Conservation (phyloP, 2,113 vertebrate genomes). For the Heterocephalus glaber region DNA sequence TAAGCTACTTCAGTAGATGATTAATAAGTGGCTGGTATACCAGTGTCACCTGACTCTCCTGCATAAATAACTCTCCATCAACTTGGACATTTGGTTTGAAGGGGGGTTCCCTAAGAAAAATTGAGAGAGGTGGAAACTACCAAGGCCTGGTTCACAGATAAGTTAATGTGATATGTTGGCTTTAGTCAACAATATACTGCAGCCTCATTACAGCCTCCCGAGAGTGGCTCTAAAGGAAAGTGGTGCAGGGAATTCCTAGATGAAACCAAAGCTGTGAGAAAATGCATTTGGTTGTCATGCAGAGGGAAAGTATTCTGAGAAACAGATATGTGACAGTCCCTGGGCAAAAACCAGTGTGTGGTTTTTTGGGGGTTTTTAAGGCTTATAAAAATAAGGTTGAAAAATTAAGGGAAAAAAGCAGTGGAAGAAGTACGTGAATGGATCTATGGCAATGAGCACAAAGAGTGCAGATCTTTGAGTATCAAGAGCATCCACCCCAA, state of each 20-base stretch:
- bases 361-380: neutral
- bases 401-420: neutral
- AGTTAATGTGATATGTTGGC: neutral
- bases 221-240: neutral
- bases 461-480: neutral
- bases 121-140: neutral
- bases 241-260: neutral
- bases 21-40: neutral
- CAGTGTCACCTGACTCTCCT: neutral
- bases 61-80: neutral
- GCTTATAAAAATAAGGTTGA: neutral
- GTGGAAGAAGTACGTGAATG: neutral
- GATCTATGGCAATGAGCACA: neutral
- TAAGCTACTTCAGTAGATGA: neutral
- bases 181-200: neutral
- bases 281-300: neutral
- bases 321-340: neutral
- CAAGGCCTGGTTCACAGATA: neutral
- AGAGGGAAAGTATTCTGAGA: neutral
- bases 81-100: neutral
- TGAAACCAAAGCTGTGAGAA: neutral
- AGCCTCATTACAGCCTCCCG: neutral
- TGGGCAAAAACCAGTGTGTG: neutral
- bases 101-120: neutral
- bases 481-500: neutral